phyloP scores from a whole-genome alignment of 2,113 vertebrate species.

The Cathartes aura region DNA sequence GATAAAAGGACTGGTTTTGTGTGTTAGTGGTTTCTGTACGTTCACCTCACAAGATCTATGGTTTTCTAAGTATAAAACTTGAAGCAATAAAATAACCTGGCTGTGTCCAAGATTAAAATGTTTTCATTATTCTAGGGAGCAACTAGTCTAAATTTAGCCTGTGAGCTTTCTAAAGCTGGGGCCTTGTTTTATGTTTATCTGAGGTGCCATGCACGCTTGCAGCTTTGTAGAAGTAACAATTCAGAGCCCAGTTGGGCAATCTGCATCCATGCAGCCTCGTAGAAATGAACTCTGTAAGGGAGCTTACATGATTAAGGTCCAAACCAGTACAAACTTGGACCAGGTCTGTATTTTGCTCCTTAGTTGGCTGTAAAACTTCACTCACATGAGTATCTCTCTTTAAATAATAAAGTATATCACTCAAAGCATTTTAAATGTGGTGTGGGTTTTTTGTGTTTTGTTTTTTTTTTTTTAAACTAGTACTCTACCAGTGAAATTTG shows the following conservation, averaged over 20 bases:
- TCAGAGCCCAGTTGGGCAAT: fast-evolving
- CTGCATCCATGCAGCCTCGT: fast-evolving
- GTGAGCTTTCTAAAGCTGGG: neutral
- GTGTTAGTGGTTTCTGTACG: neutral
- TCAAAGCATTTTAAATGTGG: neutral
- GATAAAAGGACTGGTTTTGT: neutral
- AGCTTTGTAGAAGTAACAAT: neutral
- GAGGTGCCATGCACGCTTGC: fast-evolving
- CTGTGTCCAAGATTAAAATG: neutral
- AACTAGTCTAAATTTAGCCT: neutral
- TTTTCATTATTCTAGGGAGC: neutral
- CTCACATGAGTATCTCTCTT: neutral
- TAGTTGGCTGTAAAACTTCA: neutral
- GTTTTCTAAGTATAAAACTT: neutral
- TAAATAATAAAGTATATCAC: neutral
- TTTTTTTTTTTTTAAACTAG: neutral
- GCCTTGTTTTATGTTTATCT: neutral
- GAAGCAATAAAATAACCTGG: neutral
- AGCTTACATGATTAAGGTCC: neutral
- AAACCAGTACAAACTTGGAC: neutral
- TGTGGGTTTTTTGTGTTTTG: too few species aligned
- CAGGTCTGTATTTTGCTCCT: neutral
- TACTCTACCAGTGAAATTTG: neutral
- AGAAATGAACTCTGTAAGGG: neutral
- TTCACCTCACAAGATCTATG: neutral